Evolutionary conservation across 2,888 invertebrate species (phyloP), one percentile per base, ranked within the genome.

Genomic region (Girardia tigrina): DNA sequence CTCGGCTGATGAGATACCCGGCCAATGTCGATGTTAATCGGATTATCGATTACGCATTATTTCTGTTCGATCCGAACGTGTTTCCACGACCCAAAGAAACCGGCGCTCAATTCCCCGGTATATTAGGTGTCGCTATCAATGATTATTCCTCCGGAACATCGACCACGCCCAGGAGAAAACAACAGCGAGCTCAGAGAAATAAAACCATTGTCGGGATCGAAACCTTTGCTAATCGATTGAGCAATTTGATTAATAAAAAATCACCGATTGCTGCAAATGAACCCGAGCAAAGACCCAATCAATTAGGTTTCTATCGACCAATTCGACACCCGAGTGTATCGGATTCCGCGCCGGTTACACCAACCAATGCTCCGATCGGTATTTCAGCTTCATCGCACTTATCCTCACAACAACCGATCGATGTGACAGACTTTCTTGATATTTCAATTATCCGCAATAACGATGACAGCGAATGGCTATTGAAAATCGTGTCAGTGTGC

Each of bases 1-100:
- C 87, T 28, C 86, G 86, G 79, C 84, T 90, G 75, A 89, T 90
- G 89, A 85, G 88, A 73, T 89, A 88, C 83, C 89, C 89, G 0
- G 86, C 86, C 8, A 87, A 87, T 73, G 86, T 87, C 26, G 89
- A 89, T 80, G 87, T 89, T 0, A 86, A 86, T 76, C 84, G 86
- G 79, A 87, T 89, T 79, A 86, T 89, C 70, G 86, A 87, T 71
- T 87, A 88, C 80, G 88, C 89, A 0, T 82, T 89, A 20, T 85
- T 85, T 79, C 82, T 86, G 29, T 79, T 85, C 76, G 84, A 85
- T 78, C 86, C 86, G 6, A 82, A 83, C 78, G 86, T 86, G 12
- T 71, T 72, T 42, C 29, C 8, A 26, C 76, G 76, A 29, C 77
- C 77, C 4, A 28, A 42, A 69, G 74, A 74, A 6, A 28, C 42